phyloP scores from a whole-genome alignment of 2,797 vertebrate genomes.

The Moxostoma hubbsi region DNA sequence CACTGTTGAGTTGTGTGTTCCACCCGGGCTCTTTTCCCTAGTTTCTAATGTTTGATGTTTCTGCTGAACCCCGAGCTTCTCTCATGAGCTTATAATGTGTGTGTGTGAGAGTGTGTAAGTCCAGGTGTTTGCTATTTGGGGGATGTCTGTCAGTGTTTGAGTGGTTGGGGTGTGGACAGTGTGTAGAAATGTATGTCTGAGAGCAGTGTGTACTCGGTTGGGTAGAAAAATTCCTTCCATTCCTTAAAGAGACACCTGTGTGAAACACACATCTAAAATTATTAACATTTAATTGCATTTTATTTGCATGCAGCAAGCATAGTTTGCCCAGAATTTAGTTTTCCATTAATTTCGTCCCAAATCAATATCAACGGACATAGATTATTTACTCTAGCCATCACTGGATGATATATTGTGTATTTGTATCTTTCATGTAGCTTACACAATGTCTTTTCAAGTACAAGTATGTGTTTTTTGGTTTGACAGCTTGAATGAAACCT shows the following conservation, averaged over 20 bases:
- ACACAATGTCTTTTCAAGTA: no score
- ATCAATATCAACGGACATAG: no score
- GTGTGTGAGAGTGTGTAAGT: conserved; percentile 47
- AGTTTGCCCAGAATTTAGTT: not conserved
- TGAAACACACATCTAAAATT: not conserved
- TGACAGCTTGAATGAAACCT: no score
- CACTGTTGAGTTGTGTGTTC: conserved; percentile 82
- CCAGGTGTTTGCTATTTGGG: conserved; percentile 82
- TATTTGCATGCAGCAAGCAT: not conserved
- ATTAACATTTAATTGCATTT: not conserved
- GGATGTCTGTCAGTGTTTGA: conserved; percentile 86
- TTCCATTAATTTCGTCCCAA: no score
- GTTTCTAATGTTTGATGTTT: conserved; percentile 79
- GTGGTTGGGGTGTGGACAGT: conserved; percentile 62
- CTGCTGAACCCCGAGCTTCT: conserved; percentile 80
- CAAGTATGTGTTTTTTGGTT: no score
- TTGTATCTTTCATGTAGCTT: no score
- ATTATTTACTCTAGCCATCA: no score
- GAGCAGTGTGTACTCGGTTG: conserved; percentile 11
- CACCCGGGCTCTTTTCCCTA: conserved; percentile 81
- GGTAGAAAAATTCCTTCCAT: conserved; percentile 11
- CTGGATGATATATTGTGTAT: no score
- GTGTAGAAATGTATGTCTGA: conserved; percentile 34
- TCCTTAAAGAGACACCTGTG: conserved; percentile 20
- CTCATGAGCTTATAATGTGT: conserved; percentile 63